These are phyloP conservation scores for Bombus affinis DNA, from an alignment of 1,140 invertebrate genomes.

Conservation along the genomic window DNA sequence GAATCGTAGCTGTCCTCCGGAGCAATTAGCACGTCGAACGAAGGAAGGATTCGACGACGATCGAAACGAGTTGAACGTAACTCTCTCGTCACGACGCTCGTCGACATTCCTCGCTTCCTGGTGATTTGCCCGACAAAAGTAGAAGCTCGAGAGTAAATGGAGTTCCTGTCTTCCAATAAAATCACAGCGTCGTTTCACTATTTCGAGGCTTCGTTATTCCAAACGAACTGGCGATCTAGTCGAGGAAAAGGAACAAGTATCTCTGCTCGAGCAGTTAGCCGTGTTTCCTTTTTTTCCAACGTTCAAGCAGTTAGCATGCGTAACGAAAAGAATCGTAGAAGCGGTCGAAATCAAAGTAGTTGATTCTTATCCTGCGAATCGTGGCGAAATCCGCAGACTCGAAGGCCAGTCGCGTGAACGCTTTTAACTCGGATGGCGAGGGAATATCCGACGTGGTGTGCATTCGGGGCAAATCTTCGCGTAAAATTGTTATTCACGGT, in stretches of 20 bases:
- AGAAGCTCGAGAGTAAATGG: neutral
- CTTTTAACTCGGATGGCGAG: conserved; percentile 23
- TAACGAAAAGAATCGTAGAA: neutral
- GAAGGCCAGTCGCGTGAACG: conserved; percentile 40
- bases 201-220: neutral
- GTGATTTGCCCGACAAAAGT: neutral
- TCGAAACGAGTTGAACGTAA: neutral
- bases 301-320: neutral
- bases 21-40: conserved; percentile 1
- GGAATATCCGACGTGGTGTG: conserved; percentile 32
- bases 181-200: neutral
- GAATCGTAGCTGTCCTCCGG: neutral
- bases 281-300: neutral
- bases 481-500: conserved; percentile 50
- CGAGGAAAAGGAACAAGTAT: too few species aligned
- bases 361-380: neutral
- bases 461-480: conserved; percentile 28
- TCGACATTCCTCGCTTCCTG: too few species aligned
- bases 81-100: neutral
- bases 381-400: neutral
- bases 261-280: neutral
- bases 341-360: neutral
- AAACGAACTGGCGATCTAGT: too few species aligned
- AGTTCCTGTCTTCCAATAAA: neutral
- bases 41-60: neutral